Conservation (phyloP, 2,888 invertebrate species). For the Tenthredo livida region DNA sequence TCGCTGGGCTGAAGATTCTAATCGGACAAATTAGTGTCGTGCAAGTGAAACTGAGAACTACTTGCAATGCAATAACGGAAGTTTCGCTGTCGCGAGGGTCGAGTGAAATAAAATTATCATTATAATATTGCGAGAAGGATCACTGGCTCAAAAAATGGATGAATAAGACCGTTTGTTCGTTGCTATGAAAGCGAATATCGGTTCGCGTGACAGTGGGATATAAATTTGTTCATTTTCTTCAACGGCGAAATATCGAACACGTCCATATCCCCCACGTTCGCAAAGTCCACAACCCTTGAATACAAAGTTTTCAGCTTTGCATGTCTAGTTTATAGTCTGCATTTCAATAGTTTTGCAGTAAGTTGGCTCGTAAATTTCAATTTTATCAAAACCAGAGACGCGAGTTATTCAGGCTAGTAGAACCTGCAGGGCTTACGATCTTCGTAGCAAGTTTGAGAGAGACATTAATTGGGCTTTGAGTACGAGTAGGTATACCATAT, state of each 20-base stretch:
- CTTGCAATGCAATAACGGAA: conserved; percentile 41
- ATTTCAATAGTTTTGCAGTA: conserved; percentile 31
- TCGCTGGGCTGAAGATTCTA: background rate
- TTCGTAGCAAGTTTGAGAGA: background rate
- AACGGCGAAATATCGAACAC: background rate
- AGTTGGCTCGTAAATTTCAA: conserved; percentile 10
- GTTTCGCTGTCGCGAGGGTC: conserved; percentile 36
- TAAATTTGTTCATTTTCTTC: conserved; percentile 21
- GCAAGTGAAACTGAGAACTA: conserved; percentile 42
- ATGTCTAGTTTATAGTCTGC: conserved; percentile 47
- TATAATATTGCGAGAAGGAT: conserved; percentile 13
- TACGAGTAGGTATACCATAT: background rate
- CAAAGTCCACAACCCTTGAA: conserved; percentile 35
- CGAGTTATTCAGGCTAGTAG: conserved; percentile 1
- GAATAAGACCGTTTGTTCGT: background rate
- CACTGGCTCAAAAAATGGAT: background rate
- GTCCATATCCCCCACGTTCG: conserved; percentile 12
- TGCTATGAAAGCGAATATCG: background rate
- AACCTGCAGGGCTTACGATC: background rate
- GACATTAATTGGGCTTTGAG: background rate
- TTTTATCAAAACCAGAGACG: background rate
- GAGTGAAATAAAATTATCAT: conserved; percentile 24
- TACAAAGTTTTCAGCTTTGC: conserved; percentile 39
- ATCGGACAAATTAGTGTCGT: conserved; percentile 45
- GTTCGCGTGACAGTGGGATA: conserved; percentile 15